Evolutionary conservation across 2,113 vertebrate species (phyloP).

Genomic region (Podiceps cristatus): DNA sequence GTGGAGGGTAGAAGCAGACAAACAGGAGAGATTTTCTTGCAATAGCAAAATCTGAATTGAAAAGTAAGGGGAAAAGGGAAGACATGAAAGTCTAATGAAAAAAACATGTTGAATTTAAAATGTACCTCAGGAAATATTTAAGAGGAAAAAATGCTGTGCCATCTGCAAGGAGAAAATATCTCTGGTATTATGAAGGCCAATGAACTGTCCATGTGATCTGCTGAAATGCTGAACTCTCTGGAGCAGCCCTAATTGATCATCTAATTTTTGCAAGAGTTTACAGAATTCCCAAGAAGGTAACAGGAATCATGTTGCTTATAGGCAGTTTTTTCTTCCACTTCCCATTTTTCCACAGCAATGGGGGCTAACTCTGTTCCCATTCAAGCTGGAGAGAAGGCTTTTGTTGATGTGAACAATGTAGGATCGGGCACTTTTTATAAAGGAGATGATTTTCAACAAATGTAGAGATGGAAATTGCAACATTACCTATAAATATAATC

Average conservation of each 20-base stretch:
- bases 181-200: neutral
- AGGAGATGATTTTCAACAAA: neutral
- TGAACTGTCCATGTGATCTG: neutral
- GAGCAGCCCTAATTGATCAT: slow-evolving; percentile 19
- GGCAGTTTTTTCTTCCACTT: neutral
- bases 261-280: slow-evolving; percentile 2
- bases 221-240: neutral
- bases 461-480: neutral
- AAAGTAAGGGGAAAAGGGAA: neutral
- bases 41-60: neutral
- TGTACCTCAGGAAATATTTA: neutral
- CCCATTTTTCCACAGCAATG: neutral
- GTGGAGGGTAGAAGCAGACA: neutral
- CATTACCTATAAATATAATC: neutral
- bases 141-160: neutral
- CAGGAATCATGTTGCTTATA: neutral
- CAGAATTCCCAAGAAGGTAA: neutral
- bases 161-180: neutral
- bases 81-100: neutral
- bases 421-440: neutral
- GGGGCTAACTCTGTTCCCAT: neutral
- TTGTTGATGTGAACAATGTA: neutral
- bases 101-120: slow-evolving; percentile 8
- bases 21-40: neutral
- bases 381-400: neutral